Conservation (phyloP, 1,140 invertebrate genomes). For the Apolygus lucorum region DNA sequence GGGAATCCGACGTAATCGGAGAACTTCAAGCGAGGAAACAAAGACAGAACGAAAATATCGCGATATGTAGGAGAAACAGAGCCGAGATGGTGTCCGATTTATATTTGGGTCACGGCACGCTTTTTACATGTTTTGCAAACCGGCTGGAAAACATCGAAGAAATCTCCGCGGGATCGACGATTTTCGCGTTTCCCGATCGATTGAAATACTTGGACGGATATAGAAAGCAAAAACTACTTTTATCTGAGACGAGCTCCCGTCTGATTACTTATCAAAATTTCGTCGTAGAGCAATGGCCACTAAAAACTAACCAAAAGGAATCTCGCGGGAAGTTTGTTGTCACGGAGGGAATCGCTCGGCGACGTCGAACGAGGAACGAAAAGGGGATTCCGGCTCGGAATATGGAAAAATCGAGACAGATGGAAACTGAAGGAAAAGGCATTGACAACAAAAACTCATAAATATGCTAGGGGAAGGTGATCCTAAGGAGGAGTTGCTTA, state of each 20-base stretch:
- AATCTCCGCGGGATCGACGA: no score
- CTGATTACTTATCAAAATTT: neutral
- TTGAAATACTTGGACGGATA: no score
- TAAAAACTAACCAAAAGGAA: neutral
- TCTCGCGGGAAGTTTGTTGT: neutral
- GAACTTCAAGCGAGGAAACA: no score
- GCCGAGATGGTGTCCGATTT: neutral
- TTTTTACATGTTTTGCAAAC: no score
- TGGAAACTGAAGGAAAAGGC: neutral
- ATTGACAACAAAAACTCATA: slow-evolving; percentile 1
- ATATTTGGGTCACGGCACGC: slow-evolving; percentile 13
- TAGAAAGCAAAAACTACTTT: neutral
- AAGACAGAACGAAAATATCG: no score
- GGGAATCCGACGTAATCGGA: no score
- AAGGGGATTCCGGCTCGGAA: neutral
- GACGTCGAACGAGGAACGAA: neutral
- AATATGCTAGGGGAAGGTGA: neutral
- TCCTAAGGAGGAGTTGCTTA: neutral
- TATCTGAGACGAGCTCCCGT: neutral
- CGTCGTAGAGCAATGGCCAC: neutral
- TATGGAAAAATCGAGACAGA: neutral
- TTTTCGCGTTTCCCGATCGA: no score
- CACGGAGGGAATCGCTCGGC: neutral
- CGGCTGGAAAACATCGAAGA: no score
- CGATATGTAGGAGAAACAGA: neutral